Evolutionary conservation across 92 coral and sea anemone genomes (phyloP).

Genomic region (Epizoanthus illoricatus): DNA sequence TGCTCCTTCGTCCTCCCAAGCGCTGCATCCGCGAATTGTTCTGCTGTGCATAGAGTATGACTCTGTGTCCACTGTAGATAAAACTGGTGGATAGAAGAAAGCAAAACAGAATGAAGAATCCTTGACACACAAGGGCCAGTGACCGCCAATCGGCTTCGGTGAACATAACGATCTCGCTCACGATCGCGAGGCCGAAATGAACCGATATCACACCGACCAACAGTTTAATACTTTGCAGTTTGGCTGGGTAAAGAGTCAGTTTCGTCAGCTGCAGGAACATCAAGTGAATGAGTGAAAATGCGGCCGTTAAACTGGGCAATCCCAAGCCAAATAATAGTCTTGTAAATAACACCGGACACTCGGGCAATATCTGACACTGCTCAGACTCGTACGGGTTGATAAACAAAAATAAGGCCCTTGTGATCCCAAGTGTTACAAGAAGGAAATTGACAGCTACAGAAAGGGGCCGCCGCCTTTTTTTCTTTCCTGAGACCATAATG

Average conservation of each 20-base stretch:
- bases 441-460: conserved; percentile 56
- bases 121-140: conserved; percentile 62
- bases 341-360: conserved; percentile 61
- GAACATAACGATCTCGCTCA: conserved; percentile 56
- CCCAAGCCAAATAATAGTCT: conserved; percentile 77
- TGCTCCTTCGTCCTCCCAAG: conserved; percentile 51
- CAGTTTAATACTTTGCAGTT: conserved; percentile 68
- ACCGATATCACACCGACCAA: conserved; percentile 48
- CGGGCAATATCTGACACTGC: conserved; percentile 69
- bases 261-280: conserved; percentile 73
- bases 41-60: conserved; percentile 53
- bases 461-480: conserved; percentile 52
- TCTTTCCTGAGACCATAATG: conserved; percentile 27
- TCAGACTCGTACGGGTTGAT: conserved; percentile 89
- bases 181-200: conserved; percentile 64
- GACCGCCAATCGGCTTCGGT: conserved; percentile 50
- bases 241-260: conserved; percentile 71
- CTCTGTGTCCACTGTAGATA: conserved; percentile 68
- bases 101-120: conserved; percentile 64
- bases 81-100: conserved; percentile 59
- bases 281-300: conserved; percentile 76
- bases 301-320: conserved; percentile 84
- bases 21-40: conserved; percentile 44
- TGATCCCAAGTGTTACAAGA: conserved; percentile 55
- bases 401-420: conserved; percentile 70